A percentile compares a stretch with the other conserved stretches of the same genome.
phyloP scores from a whole-genome alignment of 2,113 vertebrate species.

The Gallinago paraguaiae region DNA sequence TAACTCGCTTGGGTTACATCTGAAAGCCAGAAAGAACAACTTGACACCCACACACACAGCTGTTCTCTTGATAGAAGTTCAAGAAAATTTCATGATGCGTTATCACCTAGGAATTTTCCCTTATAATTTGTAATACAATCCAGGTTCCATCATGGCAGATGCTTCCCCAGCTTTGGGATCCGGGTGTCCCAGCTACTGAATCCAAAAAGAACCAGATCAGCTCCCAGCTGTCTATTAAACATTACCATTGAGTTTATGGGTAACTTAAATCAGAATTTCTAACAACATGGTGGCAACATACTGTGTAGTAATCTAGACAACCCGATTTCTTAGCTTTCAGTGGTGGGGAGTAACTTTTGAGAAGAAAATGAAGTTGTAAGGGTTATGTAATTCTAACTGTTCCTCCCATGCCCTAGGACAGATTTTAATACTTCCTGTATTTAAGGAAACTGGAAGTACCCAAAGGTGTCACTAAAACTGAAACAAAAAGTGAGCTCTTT shows the following conservation, averaged over 20 bases:
- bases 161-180: not conserved
- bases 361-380: not conserved
- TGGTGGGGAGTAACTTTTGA: not conserved
- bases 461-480: not conserved
- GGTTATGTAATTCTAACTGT: not conserved
- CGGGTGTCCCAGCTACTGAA: fast-evolving
- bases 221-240: not conserved
- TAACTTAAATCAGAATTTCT: not conserved
- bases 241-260: not conserved
- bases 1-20: not conserved
- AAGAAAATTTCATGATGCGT: not conserved
- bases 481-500: not conserved
- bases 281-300: fast-evolving
- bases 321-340: not conserved
- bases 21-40: not conserved
- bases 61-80: constrained; percentile 15
- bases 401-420: not conserved
- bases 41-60: not conserved
- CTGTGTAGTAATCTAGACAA: not conserved
- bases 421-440: not conserved
- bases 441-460: not conserved
- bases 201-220: not conserved
- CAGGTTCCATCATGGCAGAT: not conserved
- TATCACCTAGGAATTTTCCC: not conserved
- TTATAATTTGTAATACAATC: not conserved